phyloP scores from a whole-genome alignment of 2,888 invertebrate species.

The Fissipunctia ypsillon region DNA sequence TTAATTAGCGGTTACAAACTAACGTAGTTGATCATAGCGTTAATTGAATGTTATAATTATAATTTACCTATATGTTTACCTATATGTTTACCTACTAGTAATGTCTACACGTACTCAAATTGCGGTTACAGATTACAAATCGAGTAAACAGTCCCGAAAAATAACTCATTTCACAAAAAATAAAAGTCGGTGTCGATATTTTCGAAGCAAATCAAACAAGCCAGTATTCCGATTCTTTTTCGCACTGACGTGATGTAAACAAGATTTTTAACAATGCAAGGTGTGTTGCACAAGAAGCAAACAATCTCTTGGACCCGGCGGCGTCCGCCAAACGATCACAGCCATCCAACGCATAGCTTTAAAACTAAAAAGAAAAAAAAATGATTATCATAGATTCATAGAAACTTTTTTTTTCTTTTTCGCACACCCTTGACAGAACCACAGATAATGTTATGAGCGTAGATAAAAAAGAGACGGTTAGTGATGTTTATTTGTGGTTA shows the following conservation, averaged over 20 bases:
- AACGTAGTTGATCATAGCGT: conserved; percentile 12
- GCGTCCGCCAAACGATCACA: conserved; percentile 83
- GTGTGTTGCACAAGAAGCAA: conserved; percentile 64
- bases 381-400: conserved; percentile 34
- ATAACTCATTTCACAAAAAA: conserved; percentile 18
- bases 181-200: conserved; percentile 39
- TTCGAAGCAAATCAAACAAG: conserved; percentile 48
- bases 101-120: background rate
- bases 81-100: conserved; percentile 18
- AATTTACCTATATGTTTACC: conserved; percentile 12
- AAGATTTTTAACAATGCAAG: conserved; percentile 76
- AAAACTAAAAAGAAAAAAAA: conserved; percentile 37
- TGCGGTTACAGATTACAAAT: conserved; percentile 16
- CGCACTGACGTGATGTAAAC: conserved; percentile 78
- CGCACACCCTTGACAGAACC: conserved; percentile 85
- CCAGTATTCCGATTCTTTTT: conserved; percentile 66
- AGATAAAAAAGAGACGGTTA: conserved; percentile 67
- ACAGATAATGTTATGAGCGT: conserved; percentile 78
- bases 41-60: conserved; percentile 41
- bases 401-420: conserved; percentile 72
- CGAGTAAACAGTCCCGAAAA: conserved; percentile 5
- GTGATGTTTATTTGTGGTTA: conserved; percentile 70
- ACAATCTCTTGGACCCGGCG: conserved; percentile 75
- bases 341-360: conserved; percentile 47
- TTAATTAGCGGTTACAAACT: conserved; percentile 50